These are phyloP conservation scores for Xyrichtys novacula DNA, from an alignment of 2,797 vertebrate genomes.

Conservation along the genomic window DNA sequence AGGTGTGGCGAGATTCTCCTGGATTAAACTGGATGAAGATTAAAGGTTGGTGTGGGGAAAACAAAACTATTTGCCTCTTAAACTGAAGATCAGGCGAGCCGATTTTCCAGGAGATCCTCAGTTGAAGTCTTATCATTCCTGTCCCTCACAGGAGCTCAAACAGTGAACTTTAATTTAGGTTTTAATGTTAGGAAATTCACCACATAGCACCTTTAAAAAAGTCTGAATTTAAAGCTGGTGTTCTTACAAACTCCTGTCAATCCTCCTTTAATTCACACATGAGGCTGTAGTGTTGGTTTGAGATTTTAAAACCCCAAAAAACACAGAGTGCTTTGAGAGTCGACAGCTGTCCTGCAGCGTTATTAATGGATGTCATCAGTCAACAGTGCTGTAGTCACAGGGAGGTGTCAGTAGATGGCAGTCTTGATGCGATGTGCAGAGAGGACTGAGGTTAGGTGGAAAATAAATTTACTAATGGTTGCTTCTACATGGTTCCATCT, in stretches of 20 bases:
- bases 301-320: conserved; percentile 1
- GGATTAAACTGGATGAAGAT: no score
- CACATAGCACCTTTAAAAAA: conserved; percentile 5
- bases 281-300: background rate
- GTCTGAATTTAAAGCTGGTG: background rate
- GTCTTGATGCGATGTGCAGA: background rate
- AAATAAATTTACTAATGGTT: conserved; percentile 3
- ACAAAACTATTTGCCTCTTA: no score
- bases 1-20: no score
- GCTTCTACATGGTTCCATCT: conserved; percentile 3
- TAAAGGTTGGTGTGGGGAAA: no score
- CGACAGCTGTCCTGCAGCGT: conserved; percentile 74
- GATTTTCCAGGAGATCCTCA: no score
- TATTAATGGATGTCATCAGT: background rate
- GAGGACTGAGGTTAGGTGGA: background rate
- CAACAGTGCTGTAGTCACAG: background rate
- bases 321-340: background rate
- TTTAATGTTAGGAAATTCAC: background rate
- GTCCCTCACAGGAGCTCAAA: no score
- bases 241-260: background rate
- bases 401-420: conserved; percentile 4
- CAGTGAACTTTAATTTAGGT: no score
- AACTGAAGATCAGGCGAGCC: no score
- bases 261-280: background rate
- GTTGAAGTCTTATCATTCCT: no score